Conservation (phyloP, 2,113 vertebrate species). For the Neomonachus schauinslandi region DNA sequence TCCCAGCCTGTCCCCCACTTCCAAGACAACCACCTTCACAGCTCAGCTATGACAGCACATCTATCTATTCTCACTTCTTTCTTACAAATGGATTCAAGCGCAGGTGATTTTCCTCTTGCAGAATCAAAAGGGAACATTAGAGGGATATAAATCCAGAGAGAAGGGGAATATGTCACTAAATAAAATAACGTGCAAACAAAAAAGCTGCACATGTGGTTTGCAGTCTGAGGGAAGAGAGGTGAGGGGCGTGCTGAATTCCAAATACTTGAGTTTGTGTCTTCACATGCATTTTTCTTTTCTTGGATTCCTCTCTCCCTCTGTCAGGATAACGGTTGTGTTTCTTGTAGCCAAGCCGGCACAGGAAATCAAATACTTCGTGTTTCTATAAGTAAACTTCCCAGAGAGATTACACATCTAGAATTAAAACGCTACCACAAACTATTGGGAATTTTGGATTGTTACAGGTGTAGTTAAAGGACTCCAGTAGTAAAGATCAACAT, state of each 20-base stretch:
- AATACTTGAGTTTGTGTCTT: neutral
- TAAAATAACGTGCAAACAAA: slow-evolving; percentile 22
- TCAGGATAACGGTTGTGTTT: slow-evolving; percentile 42
- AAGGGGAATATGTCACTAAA: neutral
- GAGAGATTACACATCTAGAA: slow-evolving; percentile 72
- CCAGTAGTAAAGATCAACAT: slow-evolving; percentile 78
- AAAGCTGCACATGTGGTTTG: neutral
- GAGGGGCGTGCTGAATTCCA: neutral
- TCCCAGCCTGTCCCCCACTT: neutral
- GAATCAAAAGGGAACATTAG: neutral
- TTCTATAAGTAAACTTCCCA: slow-evolving; percentile 74
- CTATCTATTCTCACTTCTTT: neutral
- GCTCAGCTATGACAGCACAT: neutral
- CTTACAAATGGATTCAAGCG: neutral
- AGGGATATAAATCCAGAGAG: neutral
- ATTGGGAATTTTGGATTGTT: slow-evolving; percentile 64
- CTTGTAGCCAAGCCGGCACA: slow-evolving; percentile 44
- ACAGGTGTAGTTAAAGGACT: slow-evolving; percentile 76
- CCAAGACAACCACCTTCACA: neutral
- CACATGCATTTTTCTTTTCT: slow-evolving; percentile 25
- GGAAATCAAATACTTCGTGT: slow-evolving; percentile 67
- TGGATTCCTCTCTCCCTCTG: neutral
- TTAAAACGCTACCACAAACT: slow-evolving; percentile 74
- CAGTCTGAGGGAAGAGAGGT: neutral
- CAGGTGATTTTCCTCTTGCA: neutral